Conservation (phyloP, 2,888 invertebrate genomes). For the Agrilus biguttatus region DNA sequence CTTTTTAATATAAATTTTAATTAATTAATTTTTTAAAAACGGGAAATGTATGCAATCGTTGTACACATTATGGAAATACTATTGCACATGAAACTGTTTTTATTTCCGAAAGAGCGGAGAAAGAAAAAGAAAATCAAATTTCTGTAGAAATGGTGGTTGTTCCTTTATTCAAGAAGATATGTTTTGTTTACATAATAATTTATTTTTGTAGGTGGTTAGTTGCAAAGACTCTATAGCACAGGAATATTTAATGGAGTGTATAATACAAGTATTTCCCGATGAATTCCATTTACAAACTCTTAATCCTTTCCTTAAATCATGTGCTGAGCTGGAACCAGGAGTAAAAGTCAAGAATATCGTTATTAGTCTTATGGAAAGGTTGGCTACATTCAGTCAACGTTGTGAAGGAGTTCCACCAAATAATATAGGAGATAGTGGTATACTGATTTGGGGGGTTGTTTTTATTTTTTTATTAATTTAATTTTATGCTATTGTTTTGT, state of each 20-base stretch:
- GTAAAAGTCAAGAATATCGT: conserved; percentile 98
- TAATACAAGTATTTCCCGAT: conserved; percentile 98
- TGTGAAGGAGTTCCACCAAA: conserved; percentile 35
- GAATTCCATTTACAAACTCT: conserved; percentile 96
- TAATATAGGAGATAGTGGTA: background rate
- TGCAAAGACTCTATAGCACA: conserved; percentile 97
- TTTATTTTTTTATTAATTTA: background rate
- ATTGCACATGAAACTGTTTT: no score
- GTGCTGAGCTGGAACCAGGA: conserved; percentile 87
- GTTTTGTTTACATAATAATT: background rate
- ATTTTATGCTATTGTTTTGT: background rate
- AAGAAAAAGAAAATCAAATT: no score
- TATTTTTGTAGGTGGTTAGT: conserved; percentile 58
- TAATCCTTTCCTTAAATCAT: conserved; percentile 89
- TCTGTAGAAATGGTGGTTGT: no score
- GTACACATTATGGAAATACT: no score
- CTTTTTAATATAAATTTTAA: no score
- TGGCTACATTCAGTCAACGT: conserved; percentile 73
- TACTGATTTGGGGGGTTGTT: background rate
- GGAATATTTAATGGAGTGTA: conserved; percentile 98
- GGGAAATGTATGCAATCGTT: no score
- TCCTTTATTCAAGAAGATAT: background rate
- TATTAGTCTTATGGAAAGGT: conserved; percentile 85
- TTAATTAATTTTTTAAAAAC: no score
- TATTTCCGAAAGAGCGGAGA: no score